Evolutionary conservation across 2,797 vertebrate genomes (phyloP), one percentile per base, ranked within the genome.

Genomic region (Oryzias sinensis): DNA sequence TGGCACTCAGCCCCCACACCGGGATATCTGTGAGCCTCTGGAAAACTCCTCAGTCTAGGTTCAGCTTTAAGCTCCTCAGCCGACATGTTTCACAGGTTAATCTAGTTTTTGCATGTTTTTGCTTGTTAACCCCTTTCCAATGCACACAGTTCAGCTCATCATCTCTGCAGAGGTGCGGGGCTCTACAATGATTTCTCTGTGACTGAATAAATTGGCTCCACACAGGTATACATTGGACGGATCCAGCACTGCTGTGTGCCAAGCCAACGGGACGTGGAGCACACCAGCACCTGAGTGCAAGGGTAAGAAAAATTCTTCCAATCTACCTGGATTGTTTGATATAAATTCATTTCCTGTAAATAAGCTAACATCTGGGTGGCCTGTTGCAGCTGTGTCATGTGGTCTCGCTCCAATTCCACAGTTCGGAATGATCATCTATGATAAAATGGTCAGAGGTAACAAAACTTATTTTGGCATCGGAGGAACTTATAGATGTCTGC

Each of bases 201-300:
- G 29, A 11, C 29, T 11, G 4, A 54, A 48, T 56, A 15, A 42
- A 8, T 17, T 37, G 24, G 14, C 45, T 62, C 40, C 70, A 18
- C 18, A 29, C 80, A 97, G 96, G 49, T 93, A 92, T 82, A 68
- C 59, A 40, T 70, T 96, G 5, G 70, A 44, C 4, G 96, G 96
- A 72, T 57, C 83, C 5, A 74, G 56, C 52, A 77, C 50, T 0
- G 83, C 84, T 55, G 78, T 82, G 44, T 97, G 95, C 59, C 91
- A 80, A 7, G 79, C 82, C 48, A 79, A 86, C 58, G 94, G 93
- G 18, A 86, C 60, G 9, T 96, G 95, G 96, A 94, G 87, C 22
- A 49, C 69, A 14, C 6, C 20, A 0, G 4, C 63, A 14, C 95
- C 94, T 1, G 47, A 68, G 41, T 97, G 96, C 63, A 70, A 73